Evolutionary conservation across 30 jellyfish, hydroid and myxozoan genomes (phyloP).

Genomic region (Pelagia noctiluca): DNA sequence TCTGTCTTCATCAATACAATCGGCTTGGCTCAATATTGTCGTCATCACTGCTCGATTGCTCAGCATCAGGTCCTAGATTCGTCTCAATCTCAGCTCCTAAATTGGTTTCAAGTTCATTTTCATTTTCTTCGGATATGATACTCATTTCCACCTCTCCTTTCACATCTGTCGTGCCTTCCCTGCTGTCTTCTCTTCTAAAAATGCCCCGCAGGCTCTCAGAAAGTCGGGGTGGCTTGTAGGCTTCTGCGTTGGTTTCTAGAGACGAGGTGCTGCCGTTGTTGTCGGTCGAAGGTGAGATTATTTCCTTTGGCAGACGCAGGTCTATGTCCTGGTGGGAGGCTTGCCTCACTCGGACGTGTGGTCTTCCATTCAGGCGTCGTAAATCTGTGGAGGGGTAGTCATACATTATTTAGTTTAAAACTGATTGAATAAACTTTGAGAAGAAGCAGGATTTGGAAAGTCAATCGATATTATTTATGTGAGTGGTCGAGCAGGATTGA

Average conservation of each 20-base stretch:
- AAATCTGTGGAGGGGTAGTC: background rate
- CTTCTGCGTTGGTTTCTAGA: constrained; percentile 50
- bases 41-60: constrained; percentile 61
- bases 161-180: background rate
- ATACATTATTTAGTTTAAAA: too few species aligned
- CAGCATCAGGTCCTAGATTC: constrained; percentile 72
- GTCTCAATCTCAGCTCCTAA: constrained; percentile 74
- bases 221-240: constrained; percentile 31
- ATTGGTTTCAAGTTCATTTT: constrained; percentile 62
- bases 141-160: constrained; percentile 22
- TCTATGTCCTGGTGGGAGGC: constrained; percentile 5
- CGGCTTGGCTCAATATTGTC: constrained; percentile 31
- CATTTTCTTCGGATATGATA: constrained; percentile 27
- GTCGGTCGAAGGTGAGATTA: background rate
- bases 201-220: constrained; percentile 52
- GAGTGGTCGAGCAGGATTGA: too few species aligned
- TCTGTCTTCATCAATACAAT: too few species aligned
- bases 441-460: too few species aligned
- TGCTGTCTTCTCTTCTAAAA: constrained; percentile 23
- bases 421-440: too few species aligned
- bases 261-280: constrained; percentile 67
- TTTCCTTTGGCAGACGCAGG: background rate
- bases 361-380: constrained; percentile 1
- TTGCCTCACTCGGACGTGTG: too few species aligned
- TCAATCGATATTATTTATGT: too few species aligned